These are phyloP conservation scores for Eciton burchellii DNA, from an alignment of 1,140 invertebrate genomes.

Conservation along the genomic window DNA sequence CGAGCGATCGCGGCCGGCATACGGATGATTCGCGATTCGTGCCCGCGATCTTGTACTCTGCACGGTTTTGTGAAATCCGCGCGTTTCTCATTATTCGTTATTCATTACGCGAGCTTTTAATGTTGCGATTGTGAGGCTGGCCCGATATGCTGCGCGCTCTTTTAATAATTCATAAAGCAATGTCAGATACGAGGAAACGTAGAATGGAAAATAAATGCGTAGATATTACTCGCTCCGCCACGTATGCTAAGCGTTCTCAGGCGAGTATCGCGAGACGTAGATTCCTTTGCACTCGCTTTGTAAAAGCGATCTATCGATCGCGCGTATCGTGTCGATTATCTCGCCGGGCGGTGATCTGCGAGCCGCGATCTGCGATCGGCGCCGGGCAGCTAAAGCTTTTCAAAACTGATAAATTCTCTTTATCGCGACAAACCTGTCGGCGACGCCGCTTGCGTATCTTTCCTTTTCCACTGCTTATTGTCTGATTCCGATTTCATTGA, in stretches of 20 bases:
- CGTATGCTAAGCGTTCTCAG: slow-evolving; percentile 16
- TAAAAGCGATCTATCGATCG: slow-evolving; percentile 30
- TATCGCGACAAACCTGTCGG: slow-evolving; percentile 25
- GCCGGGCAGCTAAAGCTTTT: neutral
- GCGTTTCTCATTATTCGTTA: slow-evolving; percentile 35
- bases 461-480: slow-evolving; percentile 27
- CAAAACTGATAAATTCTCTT: slow-evolving; percentile 24
- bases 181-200: slow-evolving; percentile 41
- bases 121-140: slow-evolving; percentile 5
- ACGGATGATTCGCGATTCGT: neutral
- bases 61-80: neutral
- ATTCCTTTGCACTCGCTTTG: neutral
- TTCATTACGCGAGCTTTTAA: slow-evolving; percentile 31
- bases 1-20: neutral
- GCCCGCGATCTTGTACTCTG: neutral
- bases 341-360: neutral
- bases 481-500: too few species aligned
- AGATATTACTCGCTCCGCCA: slow-evolving; percentile 27
- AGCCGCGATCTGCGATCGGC: slow-evolving; percentile 13
- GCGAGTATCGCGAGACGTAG: slow-evolving; percentile 2
- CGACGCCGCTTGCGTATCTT: slow-evolving; percentile 19
- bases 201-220: slow-evolving; percentile 42
- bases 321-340: neutral
- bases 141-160: slow-evolving; percentile 17
- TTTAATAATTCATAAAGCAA: slow-evolving; percentile 56